A percentile compares a stretch with the other conserved stretches of the same genome.
These are phyloP conservation scores for Sebastes umbrosus DNA, from an alignment of 2,797 vertebrate genomes.

Conservation along the genomic window DNA sequence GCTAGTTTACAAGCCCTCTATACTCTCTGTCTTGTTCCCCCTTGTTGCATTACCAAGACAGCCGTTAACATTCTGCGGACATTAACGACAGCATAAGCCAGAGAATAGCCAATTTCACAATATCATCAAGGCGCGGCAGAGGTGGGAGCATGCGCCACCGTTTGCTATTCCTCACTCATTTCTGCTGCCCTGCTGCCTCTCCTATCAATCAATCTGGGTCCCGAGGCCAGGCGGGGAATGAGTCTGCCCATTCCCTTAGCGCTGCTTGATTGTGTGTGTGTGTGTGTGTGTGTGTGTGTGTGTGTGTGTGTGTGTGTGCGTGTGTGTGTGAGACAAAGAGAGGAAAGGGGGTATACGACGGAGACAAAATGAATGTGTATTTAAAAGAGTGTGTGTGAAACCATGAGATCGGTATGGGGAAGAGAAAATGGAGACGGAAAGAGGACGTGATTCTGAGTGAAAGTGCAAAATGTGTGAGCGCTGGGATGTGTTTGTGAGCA, in stretches of 20 bases:
- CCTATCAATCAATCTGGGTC: conserved; percentile 73
- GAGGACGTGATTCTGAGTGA: neutral
- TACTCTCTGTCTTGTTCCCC: neutral
- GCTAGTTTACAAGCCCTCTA: neutral
- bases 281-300: neutral
- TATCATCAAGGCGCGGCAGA: conserved; percentile 45
- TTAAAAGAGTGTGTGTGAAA: conserved; percentile 52
- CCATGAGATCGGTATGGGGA: conserved; percentile 6
- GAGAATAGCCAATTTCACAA: conserved; percentile 66
- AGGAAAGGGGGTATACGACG: conserved; percentile 1
- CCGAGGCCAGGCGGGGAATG: conserved; percentile 64
- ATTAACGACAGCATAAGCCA: conserved; percentile 42
- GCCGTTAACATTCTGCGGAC: conserved; percentile 38
- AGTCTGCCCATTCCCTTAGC: conserved; percentile 59
- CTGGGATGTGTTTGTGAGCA: neutral
- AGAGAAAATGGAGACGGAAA: conserved; percentile 22
- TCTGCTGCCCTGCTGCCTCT: conserved; percentile 50
- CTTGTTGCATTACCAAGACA: conserved; percentile 19
- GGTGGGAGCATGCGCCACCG: conserved; percentile 35
- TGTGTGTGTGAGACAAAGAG: neutral
- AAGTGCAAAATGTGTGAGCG: conserved; percentile 16
- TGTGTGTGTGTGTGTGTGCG: neutral
- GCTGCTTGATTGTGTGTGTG: conserved; percentile 36
- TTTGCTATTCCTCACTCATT: conserved; percentile 71
- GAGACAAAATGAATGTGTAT: conserved; percentile 52